Evolutionary conservation across 2,888 invertebrate species (phyloP).

Genomic region (Altica lythri): DNA sequence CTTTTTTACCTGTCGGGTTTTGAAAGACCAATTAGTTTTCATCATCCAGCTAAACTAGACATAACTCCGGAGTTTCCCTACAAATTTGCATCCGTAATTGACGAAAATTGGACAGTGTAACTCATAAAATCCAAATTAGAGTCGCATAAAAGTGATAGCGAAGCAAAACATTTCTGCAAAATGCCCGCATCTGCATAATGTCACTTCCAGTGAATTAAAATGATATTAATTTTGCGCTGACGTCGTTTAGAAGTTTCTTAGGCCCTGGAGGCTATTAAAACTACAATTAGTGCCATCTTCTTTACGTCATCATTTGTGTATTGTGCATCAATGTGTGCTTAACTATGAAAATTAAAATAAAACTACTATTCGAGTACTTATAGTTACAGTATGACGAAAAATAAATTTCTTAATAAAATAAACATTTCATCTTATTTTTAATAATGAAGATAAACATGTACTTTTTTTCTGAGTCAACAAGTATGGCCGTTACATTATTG

Average conservation of each 20-base stretch:
- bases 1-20: conserved; percentile 12
- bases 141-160: conserved; percentile 21
- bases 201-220: conserved; percentile 39
- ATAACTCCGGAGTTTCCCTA: conserved; percentile 14
- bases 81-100: conserved; percentile 24
- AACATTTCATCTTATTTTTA: too few relatives aligned
- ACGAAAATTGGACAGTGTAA: conserved; percentile 25
- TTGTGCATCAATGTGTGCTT: too few relatives aligned
- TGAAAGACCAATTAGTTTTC: conserved; percentile 21
- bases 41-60: conserved; percentile 14
- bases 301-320: conserved; percentile 17
- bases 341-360: too few relatives aligned
- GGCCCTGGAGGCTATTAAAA: conserved; percentile 28
- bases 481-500: too few relatives aligned
- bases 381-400: neutral
- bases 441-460: too few relatives aligned
- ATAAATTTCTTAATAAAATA: too few relatives aligned
- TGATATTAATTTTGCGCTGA: conserved; percentile 42
- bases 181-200: conserved; percentile 30
- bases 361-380: neutral
- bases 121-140: conserved; percentile 25
- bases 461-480: too few relatives aligned
- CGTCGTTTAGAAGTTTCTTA: conserved; percentile 34
- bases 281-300: conserved; percentile 28
- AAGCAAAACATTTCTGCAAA: conserved; percentile 25